phyloP scores from a whole-genome alignment of 2,797 vertebrate species.

The Strix occidentalis region DNA sequence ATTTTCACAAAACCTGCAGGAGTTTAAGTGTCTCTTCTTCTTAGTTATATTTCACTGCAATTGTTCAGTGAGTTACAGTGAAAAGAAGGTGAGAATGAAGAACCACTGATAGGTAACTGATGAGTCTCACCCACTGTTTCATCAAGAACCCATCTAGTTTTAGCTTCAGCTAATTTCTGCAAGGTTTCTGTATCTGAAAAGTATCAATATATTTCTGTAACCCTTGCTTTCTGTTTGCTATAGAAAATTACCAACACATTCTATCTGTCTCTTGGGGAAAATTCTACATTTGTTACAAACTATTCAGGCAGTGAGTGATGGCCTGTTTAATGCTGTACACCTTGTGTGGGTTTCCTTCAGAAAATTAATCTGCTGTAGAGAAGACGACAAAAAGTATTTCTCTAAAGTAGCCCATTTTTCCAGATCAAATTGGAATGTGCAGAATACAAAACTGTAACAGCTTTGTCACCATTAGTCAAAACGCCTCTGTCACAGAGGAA shows the following conservation, averaged over 20 bases:
- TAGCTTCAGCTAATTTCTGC: neutral
- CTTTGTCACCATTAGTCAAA: conserved; percentile 24
- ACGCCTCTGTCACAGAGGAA: neutral
- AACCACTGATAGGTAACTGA: neutral
- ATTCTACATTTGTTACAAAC: neutral
- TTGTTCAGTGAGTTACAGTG: neutral
- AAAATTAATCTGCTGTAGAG: neutral
- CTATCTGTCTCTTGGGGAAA: neutral
- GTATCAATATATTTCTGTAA: neutral
- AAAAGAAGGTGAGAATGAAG: neutral
- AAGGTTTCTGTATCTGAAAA: neutral
- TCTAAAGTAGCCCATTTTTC: neutral
- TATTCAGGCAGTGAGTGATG: neutral
- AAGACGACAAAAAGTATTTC: neutral
- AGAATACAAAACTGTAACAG: neutral
- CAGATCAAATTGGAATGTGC: neutral
- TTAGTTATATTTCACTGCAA: neutral
- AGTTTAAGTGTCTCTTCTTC: neutral
- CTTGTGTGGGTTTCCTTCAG: neutral
- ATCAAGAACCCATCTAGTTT: neutral
- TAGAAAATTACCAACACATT: neutral
- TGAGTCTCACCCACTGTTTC: neutral
- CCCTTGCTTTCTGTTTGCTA: neutral
- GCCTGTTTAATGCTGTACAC: neutral
- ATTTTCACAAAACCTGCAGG: neutral